Base-by-base conservation (phyloP, 2,888 invertebrate genomes). In the Lacanobia wlatinum region DNA sequence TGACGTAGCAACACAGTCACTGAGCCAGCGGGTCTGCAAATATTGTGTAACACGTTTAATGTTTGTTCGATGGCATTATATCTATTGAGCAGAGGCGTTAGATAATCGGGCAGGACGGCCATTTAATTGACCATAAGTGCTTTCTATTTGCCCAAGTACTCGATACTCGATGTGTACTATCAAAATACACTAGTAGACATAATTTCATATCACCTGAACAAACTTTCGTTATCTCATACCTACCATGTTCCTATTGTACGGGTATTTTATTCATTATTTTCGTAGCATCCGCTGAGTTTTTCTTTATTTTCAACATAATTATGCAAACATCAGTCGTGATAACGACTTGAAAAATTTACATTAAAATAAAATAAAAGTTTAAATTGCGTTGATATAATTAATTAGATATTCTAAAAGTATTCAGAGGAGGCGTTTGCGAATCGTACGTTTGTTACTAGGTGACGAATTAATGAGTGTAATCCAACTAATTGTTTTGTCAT, bases 201-300 rank as follows among this genome's bases (percentile, higher is more conserved):
- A 62, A 74, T 76, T 80, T 80, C 68, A 81, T 82, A 80, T 83
- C 89, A 89, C 80, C 84, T 88, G 88, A 81, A 81, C 76, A 85
- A 89, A 89, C 83, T 80, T 61, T 69, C 61, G 67, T 66, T 83
- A 81, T 80, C 73, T 78, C 18, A 70, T 67, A 58, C 55, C 48
- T 59, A 59, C 71, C 56, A 38, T 73, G 38, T 65, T 60, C 9
- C 48, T 71, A 55, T 68, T 52, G 50, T 50, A 67, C 52, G 43
- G 18, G 46, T 71, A 67, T 69, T 69, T 67, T 81, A 34, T 72
- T 68, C 21, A 53, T 68, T 61, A 58, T 48, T 59, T 21, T 58
- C 6, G 16, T 61, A 61, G 5, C 40, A 40, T 34, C 40, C 18
- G 38, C 56, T 23, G 38, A 63, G 50, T 46, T 60, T 73, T 70